Base-by-base conservation (phyloP, 2,113 vertebrate genomes). In the Scortum barcoo region DNA sequence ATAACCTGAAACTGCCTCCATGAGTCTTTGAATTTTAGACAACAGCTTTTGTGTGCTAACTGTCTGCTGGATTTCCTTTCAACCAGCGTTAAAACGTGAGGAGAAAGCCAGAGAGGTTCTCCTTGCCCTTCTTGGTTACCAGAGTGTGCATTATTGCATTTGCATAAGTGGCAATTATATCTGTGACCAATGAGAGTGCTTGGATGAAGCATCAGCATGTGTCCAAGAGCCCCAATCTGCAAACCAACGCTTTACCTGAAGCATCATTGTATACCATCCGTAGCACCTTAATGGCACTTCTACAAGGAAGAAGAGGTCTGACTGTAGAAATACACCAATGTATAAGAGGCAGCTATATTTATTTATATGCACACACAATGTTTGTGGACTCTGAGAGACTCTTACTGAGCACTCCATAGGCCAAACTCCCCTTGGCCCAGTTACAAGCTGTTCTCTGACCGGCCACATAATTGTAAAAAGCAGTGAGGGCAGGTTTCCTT, bases 391-490 rank as follows among this genome's bases (percentile, higher is more conserved):
- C 58, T 9, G 22, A 81, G 33, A 74, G 50, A 26, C 67, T 78
- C 71, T 79, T 57, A 33, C 2, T 46, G 26, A 28, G 57, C 12
- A 19, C 46, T 84, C 74, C 72, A 33, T 68, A 78, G 40, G 62
- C 61, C n/a, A 69, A 54, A 69, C 38, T 75, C 68, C 50, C 85
- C 78, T 81, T 86, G 53, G 79, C 84, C 78, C 80, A 81, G 58
- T 86, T 90, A 73, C 71, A 78, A 75, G 33, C 46, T 79, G 42
- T 67, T 88, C 85, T 86, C 73, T 77, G 44, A 89, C 46, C 6
- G n/a, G 65, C 51, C 62, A 56, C 57, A 69, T 90, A 84, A 85
- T 73, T 91, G 60, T 85, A 71, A 78, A 80, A 78, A 69, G 57
- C 62, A 82, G 48, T 14, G 14, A 68, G 24, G 57, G 2, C 75